Conservation (phyloP, 2,888 invertebrate species). For the Aphrophora alni region DNA sequence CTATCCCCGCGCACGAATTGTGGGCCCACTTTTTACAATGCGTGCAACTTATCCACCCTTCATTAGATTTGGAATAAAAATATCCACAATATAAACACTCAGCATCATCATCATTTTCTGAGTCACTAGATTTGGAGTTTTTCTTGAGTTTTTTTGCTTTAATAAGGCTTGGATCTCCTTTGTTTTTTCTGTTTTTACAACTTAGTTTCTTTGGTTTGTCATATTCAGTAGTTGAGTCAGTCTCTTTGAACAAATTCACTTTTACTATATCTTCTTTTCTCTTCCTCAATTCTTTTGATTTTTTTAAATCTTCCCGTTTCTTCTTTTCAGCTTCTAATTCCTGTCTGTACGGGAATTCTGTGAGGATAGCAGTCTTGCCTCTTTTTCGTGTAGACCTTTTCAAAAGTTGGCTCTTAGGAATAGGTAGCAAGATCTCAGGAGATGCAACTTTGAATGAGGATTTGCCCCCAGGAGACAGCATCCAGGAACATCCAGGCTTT, state of each 20-base stretch:
- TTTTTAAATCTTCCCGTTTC: background rate
- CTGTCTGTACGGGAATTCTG: background rate
- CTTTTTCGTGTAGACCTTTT: background rate
- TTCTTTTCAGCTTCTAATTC: background rate
- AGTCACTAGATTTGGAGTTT: background rate
- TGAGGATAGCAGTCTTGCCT: background rate
- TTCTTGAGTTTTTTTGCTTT: too few relatives aligned
- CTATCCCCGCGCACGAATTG: too few relatives aligned
- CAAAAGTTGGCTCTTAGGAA: background rate
- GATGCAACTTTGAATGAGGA: background rate
- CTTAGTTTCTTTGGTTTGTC: background rate
- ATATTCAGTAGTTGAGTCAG: too few relatives aligned
- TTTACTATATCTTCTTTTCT: background rate
- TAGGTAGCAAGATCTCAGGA: background rate
- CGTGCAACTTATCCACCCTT: constrained; percentile 18
- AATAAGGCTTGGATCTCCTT: too few relatives aligned
- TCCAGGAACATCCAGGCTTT: background rate
- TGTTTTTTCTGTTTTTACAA: background rate
- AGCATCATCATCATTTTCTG: constrained; percentile 13
- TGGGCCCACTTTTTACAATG: constrained; percentile 4
- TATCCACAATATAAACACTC: constrained; percentile 14
- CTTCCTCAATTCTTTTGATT: background rate
- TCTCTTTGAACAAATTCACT: too few relatives aligned
- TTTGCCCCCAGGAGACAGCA: background rate
- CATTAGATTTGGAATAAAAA: constrained; percentile 12